Conservation (phyloP, 2,797 vertebrate genomes). For the Chloroceryle amazona region DNA sequence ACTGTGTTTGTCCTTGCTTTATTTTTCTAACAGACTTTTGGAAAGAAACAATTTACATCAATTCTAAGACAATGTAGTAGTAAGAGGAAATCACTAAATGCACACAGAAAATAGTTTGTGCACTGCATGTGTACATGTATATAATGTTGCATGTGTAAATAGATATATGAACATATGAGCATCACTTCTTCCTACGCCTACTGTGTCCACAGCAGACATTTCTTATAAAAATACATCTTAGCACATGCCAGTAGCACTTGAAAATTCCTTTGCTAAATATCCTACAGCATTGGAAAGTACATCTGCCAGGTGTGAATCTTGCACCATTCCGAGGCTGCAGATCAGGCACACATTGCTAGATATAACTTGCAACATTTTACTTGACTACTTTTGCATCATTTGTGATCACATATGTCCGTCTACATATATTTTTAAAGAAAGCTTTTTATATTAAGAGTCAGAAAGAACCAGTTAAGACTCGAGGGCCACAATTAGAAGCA, state of each 20-base stretch:
- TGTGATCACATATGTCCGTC: neutral
- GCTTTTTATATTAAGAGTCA: neutral
- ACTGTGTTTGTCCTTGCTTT: neutral
- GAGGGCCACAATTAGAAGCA: neutral
- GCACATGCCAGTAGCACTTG: accelerated
- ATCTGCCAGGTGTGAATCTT: neutral
- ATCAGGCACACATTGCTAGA: neutral
- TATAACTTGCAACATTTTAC: neutral
- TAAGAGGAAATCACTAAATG: neutral
- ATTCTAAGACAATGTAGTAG: neutral
- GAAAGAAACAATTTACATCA: neutral
- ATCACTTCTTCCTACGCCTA: neutral
- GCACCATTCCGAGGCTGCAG: accelerated
- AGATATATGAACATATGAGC: accelerated
- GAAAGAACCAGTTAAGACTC: neutral
- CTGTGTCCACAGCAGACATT: neutral
- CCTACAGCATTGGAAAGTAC: neutral
- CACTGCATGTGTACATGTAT: neutral
- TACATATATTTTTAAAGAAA: neutral
- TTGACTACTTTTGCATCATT: neutral
- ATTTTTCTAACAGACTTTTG: neutral
- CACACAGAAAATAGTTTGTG: neutral
- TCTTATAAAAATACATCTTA: neutral
- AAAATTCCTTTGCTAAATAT: neutral
- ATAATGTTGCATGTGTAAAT: neutral